Conservation (phyloP, 2,888 invertebrate genomes). For the Charanyca ferruginea region DNA sequence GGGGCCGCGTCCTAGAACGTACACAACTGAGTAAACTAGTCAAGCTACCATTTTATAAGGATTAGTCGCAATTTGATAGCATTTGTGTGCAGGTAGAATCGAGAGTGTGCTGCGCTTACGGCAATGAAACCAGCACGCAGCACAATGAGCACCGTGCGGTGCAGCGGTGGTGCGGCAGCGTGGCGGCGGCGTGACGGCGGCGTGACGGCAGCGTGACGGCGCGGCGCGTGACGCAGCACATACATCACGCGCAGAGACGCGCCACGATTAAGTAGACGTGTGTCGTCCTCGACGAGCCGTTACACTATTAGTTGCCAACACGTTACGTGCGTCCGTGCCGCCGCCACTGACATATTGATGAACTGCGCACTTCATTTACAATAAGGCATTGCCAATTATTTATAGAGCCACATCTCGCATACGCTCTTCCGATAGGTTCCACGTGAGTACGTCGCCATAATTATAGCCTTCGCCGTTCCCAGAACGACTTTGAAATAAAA, state of each 20-base stretch:
- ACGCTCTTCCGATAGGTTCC: conserved; percentile 42
- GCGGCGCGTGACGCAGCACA: conserved; percentile 10
- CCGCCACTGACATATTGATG: conserved; percentile 75
- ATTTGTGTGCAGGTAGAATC: conserved; percentile 4
- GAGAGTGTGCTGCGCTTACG: conserved; percentile 3
- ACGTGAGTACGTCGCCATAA: conserved; percentile 13
- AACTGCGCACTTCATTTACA: conserved; percentile 73
- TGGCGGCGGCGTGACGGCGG: conserved; percentile 6
- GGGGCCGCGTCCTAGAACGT: not conserved
- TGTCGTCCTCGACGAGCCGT: conserved; percentile 62
- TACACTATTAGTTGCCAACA: conserved; percentile 56
- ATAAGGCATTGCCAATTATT: conserved; percentile 74
- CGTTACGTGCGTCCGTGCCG: conserved; percentile 41
- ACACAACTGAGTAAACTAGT: not conserved
- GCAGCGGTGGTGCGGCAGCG: too few relatives aligned
- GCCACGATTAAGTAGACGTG: conserved; percentile 48
- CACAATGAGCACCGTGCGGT: not conserved
- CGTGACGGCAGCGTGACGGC: conserved; percentile 14
- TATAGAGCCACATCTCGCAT: conserved; percentile 62
- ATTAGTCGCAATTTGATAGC: conserved; percentile 29
- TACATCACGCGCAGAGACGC: conserved; percentile 39
- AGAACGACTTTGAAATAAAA: conserved; percentile 66
- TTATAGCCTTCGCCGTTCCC: conserved; percentile 52
- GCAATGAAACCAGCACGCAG: not conserved
- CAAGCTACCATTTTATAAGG: conserved; percentile 4